Base-by-base conservation (phyloP, 2,797 vertebrate species). In the Arnoldichthys spilopterus region DNA sequence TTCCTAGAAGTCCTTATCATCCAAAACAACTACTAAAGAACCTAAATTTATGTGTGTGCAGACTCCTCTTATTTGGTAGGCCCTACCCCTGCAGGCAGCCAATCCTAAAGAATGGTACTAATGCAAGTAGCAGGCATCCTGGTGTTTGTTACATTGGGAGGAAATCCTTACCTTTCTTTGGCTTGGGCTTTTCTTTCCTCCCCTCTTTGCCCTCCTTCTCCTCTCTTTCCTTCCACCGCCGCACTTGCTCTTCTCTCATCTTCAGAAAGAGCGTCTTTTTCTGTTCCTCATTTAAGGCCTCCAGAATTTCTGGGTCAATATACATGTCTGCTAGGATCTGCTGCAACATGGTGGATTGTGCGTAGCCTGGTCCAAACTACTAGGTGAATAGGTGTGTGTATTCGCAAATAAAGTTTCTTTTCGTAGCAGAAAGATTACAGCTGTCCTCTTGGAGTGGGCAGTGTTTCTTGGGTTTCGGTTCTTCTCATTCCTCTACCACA, bases 201-300 rank as follows among this genome's bases (percentile, higher is more conserved):
- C 59, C 87, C 66, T 92, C 89, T 47, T 32, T 83, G 66, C 87
- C 88, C 22, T 91, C 90, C 24, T 68, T 86, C 83, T 93, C 91
- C 69, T 94, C 92, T 0, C 87, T 73, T 82, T 86, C 93, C 78
- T 63, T 94, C 94, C 94, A 94, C 78, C 94, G 91, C 6, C 93
- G 90, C 5, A 95, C 91, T 87, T 94, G 94, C 85, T 95, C 94
- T 86, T 94, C 88, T 83, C 94, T 92, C 94, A 95, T 95, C 90
- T 95, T 94, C 49, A 94, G 69, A 85, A 94, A 95, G 72, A 95
- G 88, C 80, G 90, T 91, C 83, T 89, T 92, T 84, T 93, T 94
- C 90, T 95, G 94, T 62, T 95, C 93, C 61, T 94, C 94, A 0
- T 90, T 91, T 82, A 95, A 89, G 53, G 92, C 93, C 86, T 94